Base-by-base conservation (phyloP, 2,113 vertebrate genomes). In the Tragelaphus imberbis region DNA sequence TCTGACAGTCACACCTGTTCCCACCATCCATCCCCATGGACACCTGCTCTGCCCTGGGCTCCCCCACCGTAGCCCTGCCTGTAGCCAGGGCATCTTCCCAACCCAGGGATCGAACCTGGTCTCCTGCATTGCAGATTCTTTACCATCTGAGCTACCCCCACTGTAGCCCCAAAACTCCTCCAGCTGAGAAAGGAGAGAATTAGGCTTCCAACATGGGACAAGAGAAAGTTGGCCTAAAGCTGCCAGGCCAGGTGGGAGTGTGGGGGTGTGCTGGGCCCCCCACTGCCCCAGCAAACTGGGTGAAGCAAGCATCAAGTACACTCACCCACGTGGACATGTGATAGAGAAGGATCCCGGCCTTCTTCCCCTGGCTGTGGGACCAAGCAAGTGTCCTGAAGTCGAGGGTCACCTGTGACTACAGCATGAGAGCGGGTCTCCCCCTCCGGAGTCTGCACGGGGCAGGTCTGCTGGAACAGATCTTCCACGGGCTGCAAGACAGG, bases 291-390 rank as follows among this genome's bases (percentile, higher is more conserved):
- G 27, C 40, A 58, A 61, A n/a, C 4, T 27, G 15, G 3, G 40
- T 9, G 71, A 58, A 51, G 40, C 10, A 6, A 58, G 27, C n/a
- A 40, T 49, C 55, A 14, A 47, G 28, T 59, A 5, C n/a, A 33
- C 51, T 56, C 55, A 0, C 23, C 28, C 59, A 30, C 7, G 6
- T 2, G 15, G 49, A 36, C 1, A 0, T 68, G 27, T 47, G 51
- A 44, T 68, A 16, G 28, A 44, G 79, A 56, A 58, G 51, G 59
- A 51, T 12, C 51, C 53, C 49, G 40, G 30, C 92, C 56, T 25
- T 71, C 36, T 33, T 28, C 28, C 2, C 49, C 23, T 47, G 86
- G 61, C 77, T 36, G 51, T 51, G 79, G 87, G 25, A 13, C 15
- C 8, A 33, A 87, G 63, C 30, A 8, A 36, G 40, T 9, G 30